phyloP scores from a whole-genome alignment of 2,888 invertebrate species.

The Tenthredo mesomela region DNA sequence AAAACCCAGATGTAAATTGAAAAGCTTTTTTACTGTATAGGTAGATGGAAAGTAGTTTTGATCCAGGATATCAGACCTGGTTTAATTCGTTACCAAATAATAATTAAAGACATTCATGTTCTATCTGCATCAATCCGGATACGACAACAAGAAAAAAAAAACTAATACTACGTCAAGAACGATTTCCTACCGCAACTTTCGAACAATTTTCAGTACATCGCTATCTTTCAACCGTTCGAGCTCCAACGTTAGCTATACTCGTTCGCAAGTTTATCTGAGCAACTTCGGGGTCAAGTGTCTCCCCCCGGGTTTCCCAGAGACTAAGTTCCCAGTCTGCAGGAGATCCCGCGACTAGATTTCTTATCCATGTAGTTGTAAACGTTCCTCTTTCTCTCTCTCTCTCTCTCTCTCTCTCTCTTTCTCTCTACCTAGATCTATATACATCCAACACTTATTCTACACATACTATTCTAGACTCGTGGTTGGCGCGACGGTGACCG shows the following conservation, averaged over 20 bases:
- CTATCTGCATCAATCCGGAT: not conserved
- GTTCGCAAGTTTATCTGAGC: constrained; percentile 34
- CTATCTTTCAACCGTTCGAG: not conserved
- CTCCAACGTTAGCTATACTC: constrained; percentile 1
- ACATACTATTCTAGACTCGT: not conserved
- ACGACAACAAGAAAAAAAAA: not conserved
- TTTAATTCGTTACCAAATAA: not conserved
- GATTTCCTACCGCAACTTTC: not conserved
- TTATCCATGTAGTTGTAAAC: constrained; percentile 1
- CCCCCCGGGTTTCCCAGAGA: constrained; percentile 22
- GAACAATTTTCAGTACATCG: not conserved
- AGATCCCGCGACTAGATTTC: constrained; percentile 47
- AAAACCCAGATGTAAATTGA: no score
- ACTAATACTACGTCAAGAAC: not conserved
- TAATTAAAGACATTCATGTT: not conserved
- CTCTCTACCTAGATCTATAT: not conserved
- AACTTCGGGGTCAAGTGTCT: constrained; percentile 47
- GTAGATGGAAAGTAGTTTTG: not conserved
- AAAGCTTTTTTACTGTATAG: no score
- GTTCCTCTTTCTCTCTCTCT: no score
- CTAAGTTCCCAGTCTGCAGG: constrained; percentile 11
- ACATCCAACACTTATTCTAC: not conserved
- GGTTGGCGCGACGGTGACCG: constrained; percentile 24
- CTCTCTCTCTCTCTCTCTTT: not conserved
- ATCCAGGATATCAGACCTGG: not conserved